Evolutionary conservation across 1,140 invertebrate genomes (phyloP).

Genomic region (Trichonephila clavipes): DNA sequence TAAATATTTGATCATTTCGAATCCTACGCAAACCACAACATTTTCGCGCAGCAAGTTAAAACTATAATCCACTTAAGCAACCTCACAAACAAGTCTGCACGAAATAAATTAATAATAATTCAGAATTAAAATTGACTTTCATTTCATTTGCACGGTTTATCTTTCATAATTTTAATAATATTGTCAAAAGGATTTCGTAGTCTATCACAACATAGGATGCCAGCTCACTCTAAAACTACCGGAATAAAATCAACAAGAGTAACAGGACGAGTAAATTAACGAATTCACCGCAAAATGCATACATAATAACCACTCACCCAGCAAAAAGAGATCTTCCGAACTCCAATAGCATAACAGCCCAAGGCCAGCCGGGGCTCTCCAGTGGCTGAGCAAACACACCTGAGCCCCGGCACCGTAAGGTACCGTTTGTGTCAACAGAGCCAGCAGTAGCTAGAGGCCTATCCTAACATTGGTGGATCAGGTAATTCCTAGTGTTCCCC

Average conservation of each 20-base stretch:
- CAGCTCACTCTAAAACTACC: neutral
- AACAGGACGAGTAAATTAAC: conserved; percentile 35
- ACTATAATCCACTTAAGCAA: neutral
- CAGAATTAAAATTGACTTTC: conserved; percentile 7
- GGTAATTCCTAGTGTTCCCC: conserved; percentile 51
- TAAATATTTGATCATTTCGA: conserved; percentile 3
- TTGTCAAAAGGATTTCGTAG: neutral
- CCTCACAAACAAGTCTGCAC: neutral
- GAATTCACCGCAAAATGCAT: conserved; percentile 54
- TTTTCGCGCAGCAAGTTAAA: neutral
- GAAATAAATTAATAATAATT: conserved; percentile 18
- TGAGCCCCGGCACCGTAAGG: conserved; percentile 53
- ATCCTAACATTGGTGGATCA: conserved; percentile 66
- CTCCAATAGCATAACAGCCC: conserved; percentile 61
- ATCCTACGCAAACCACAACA: neutral
- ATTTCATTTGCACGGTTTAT: neutral
- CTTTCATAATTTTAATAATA: conserved; percentile 39
- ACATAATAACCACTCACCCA: conserved; percentile 50
- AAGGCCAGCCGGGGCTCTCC: conserved; percentile 29
- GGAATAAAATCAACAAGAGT: neutral
- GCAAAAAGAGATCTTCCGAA: conserved; percentile 48
- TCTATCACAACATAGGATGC: neutral
- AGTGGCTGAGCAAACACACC: conserved; percentile 64
- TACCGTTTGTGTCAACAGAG: conserved; percentile 57
- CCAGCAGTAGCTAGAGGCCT: conserved; percentile 46